Evolutionary conservation across 2,797 vertebrate species (phyloP), one percentile per base, ranked within the genome.

Genomic region (Halcyon chelicuti): DNA sequence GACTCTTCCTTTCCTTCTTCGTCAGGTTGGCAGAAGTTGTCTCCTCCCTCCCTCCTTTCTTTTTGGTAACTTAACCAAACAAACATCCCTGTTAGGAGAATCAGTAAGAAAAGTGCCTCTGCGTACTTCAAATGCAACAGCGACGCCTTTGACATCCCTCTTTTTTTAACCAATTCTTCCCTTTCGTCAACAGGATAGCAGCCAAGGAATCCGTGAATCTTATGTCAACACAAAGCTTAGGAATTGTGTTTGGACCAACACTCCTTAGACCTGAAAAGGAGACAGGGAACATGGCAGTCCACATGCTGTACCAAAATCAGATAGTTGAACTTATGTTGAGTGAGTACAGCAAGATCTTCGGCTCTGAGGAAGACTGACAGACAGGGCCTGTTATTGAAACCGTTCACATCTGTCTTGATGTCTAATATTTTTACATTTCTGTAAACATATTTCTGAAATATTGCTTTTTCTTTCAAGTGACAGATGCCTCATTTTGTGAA

Each of bases 281-380:
- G 47, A 93, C 72, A 2, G 99, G 99, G 60, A 99, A 99, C 97
- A 99, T 99, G 99, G 99, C 99, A 2, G 93, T 99, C 68, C 98
- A 99, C 97, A 99, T 99, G 99, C 98, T 99, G 31, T 99, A 99
- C 97, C 99, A 99, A 98, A 99, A 99, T 97, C 99, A 99, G 97
- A 99, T 99, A 60, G 98, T 99, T 44, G 99, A 99, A 98, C 98
- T 99, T 95, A 99, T 99, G 97, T 97, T 99, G 88, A 98, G 97
- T 0, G 98, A 99, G 94, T 99, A 98, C 95, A 96, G 83, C 82
- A 98, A 98, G 94, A 99, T 99, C 97, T 99, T 99, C 96, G 58
- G 97, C 96, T 98, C 97, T 2, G 94, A 96, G 80, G 97, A 98
- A 98, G 98, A 98, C 97, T 98, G 98, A 98, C 98, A 98, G 98